A percentile compares a stretch with the other conserved stretches of the same genome.
Evolutionary conservation across 2,888 invertebrate species (phyloP).

Genomic region (Leucophora obtusa): DNA sequence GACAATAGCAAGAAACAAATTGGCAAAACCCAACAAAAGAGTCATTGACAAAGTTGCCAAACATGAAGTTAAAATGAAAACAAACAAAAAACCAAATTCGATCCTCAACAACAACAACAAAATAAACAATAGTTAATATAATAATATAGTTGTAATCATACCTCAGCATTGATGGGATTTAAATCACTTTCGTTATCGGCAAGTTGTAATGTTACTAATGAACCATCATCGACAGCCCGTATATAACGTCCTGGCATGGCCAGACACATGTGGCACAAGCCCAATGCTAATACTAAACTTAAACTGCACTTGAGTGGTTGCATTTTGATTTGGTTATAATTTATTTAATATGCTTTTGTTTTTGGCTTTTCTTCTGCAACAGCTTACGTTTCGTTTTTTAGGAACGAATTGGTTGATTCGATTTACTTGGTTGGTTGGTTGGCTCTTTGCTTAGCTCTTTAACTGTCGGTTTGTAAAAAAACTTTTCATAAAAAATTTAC

Average conservation of each 20-base stretch:
- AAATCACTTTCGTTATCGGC: slow-evolving; percentile 70
- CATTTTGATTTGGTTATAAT: slow-evolving; percentile 69
- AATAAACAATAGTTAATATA: background rate
- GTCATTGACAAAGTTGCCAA: slow-evolving; percentile 20
- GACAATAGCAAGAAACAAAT: background rate
- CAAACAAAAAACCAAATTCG: background rate
- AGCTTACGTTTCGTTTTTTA: slow-evolving; percentile 11
- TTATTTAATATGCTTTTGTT: slow-evolving; percentile 6
- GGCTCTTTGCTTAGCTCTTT: slow-evolving; percentile 53
- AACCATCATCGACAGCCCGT: slow-evolving; percentile 71
- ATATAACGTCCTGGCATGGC: slow-evolving; percentile 73
- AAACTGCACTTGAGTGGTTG: slow-evolving; percentile 71
- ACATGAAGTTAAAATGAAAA: slow-evolving; percentile 24
- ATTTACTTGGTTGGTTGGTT: background rate
- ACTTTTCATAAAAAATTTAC: background rate
- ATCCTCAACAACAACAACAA: background rate
- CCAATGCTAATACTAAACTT: slow-evolving; percentile 68
- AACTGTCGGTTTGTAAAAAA: slow-evolving; percentile 52
- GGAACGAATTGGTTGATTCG: slow-evolving; percentile 8
- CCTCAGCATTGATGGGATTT: slow-evolving; percentile 77
- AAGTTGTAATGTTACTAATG: slow-evolving; percentile 67
- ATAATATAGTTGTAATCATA: slow-evolving; percentile 64
- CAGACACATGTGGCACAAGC: slow-evolving; percentile 68
- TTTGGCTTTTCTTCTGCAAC: slow-evolving; percentile 19
- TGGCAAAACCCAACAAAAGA: slow-evolving; percentile 8